Percentiles rank a stretch among this genome's conserved stretches.
These are phyloP conservation scores for Parnassius mnemosyne DNA, from an alignment of 2,888 invertebrate species.

Conservation along the genomic window DNA sequence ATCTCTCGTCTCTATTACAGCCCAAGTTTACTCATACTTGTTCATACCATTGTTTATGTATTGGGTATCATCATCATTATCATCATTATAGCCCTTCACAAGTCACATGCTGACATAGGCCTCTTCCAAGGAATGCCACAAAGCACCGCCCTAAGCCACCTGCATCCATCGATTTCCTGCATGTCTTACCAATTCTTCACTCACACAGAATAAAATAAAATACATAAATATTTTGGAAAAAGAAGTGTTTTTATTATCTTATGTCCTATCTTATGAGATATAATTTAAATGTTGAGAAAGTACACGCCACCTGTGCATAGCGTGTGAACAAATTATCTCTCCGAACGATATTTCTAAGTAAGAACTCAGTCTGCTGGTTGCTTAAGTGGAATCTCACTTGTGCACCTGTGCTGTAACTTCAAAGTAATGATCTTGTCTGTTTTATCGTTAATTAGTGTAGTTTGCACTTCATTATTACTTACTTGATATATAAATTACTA, in stretches of 20 bases:
- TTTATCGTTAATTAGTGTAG: slow-evolving; percentile 7
- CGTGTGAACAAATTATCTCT: slow-evolving; percentile 1
- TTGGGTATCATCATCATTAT: not conserved
- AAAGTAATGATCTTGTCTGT: slow-evolving; percentile 10
- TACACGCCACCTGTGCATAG: not conserved
- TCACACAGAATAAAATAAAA: not conserved
- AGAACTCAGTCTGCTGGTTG: slow-evolving; percentile 8
- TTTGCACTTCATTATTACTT: too few species aligned
- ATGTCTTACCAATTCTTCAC: too few species aligned
- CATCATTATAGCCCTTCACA: too few species aligned
- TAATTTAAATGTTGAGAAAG: not conserved
- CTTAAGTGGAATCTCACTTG: slow-evolving; percentile 21
- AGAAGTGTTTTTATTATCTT: too few species aligned
- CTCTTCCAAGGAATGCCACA: too few species aligned
- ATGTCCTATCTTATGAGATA: too few species aligned
- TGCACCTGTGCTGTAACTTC: slow-evolving; percentile 18
- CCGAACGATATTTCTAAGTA: slow-evolving; percentile 1
- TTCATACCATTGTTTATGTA: not conserved
- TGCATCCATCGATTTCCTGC: too few species aligned
- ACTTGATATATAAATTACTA: too few species aligned
- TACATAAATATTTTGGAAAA: not conserved
- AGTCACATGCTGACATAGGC: too few species aligned
- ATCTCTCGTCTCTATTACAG: too few species aligned
- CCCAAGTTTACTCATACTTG: too few species aligned
- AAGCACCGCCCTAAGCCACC: too few species aligned